Base-by-base conservation (phyloP, 2,888 invertebrate species). In the Thecocarcelia acutangulata region DNA sequence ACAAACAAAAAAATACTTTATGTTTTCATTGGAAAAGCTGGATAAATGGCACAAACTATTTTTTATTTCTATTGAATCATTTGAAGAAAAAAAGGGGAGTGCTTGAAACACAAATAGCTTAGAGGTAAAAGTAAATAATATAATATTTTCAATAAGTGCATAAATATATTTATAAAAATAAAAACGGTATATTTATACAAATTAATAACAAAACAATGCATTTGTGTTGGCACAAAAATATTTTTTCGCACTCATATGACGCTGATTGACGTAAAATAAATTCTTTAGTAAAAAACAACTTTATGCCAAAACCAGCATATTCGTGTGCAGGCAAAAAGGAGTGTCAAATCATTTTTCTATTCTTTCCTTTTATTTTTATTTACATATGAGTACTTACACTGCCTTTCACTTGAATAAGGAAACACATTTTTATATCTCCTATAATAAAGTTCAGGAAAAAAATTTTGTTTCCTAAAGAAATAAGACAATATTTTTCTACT, bases 211-310 rank as follows among this genome's bases (percentile, higher is more conserved):
- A 42, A 50, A 78, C 74, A 82, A 75, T 82, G 64, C 50, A 74
- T 70, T 40, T 74, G 69, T 66, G 66, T 73, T 74, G 54, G 70
- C 54, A 70, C 54, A 61, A 78, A 72, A 61, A 72, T 40, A 59
- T 72, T 56, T 21, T 54, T 40, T 50, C 28, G 46, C 44, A 69
- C 56, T 44, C 12, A 42, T 59, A 59, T 75, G 78, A 82, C 69
- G 70, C 46, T 75, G 82, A 82, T 82, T 82, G 82, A 78, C 82
- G 61, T 59, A 66, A 72, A 70, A 77, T 77, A 70, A 78, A 50
- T 66, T 46, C 24, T 24, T 70, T 19, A 15, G 4, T 46, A 52
- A 40, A 52, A 24, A 28, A 21, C 21, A 56, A 58, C 17, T 37
- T 46, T 58, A 24, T 72, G 64, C 44, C 66, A 78, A 52, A 76